These are phyloP conservation scores for Menidia beryllina DNA, from an alignment of 2,113 vertebrate genomes.

Conservation along the genomic window DNA sequence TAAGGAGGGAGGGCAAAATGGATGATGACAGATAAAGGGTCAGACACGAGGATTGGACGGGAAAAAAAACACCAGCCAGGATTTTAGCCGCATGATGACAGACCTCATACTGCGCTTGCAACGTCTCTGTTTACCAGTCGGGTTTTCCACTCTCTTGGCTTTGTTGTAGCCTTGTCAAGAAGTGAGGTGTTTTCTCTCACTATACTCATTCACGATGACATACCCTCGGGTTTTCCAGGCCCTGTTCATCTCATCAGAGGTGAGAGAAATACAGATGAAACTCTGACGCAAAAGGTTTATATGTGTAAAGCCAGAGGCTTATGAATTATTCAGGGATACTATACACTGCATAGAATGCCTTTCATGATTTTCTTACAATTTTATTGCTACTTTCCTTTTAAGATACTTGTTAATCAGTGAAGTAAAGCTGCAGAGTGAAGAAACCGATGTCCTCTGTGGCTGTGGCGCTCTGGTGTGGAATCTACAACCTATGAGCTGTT, in stretches of 20 bases:
- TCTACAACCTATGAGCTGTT: slow-evolving; percentile 23
- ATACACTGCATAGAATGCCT: no score
- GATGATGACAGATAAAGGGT: slow-evolving; percentile 54
- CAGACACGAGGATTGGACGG: slow-evolving; percentile 31
- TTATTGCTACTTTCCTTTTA: slow-evolving; percentile 57
- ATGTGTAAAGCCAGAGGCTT: background rate
- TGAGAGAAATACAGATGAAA: background rate
- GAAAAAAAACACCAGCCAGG: slow-evolving; percentile 11
- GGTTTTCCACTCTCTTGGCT: slow-evolving; percentile 64
- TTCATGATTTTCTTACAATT: slow-evolving; percentile 67
- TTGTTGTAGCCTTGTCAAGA: slow-evolving; percentile 48
- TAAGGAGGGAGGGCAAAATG: slow-evolving; percentile 41
- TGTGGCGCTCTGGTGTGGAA: slow-evolving; percentile 17
- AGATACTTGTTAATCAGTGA: slow-evolving; percentile 13
- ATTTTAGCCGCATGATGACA: slow-evolving; percentile 58
- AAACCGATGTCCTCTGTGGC: slow-evolving; percentile 9
- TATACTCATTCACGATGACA: slow-evolving; percentile 45
- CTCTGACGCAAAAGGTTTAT: slow-evolving; percentile 16
- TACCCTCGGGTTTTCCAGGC: slow-evolving; percentile 12
- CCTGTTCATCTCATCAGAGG: no score
- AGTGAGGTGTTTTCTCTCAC: slow-evolving; percentile 55
- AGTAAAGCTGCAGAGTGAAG: slow-evolving; percentile 7
- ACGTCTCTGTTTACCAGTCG: slow-evolving; percentile 51
- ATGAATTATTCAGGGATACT: slow-evolving; percentile 75
- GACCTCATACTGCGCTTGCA: slow-evolving; percentile 28